Base-by-base conservation (phyloP, 2,797 vertebrate genomes). In the Gymnopithys bicolor region DNA sequence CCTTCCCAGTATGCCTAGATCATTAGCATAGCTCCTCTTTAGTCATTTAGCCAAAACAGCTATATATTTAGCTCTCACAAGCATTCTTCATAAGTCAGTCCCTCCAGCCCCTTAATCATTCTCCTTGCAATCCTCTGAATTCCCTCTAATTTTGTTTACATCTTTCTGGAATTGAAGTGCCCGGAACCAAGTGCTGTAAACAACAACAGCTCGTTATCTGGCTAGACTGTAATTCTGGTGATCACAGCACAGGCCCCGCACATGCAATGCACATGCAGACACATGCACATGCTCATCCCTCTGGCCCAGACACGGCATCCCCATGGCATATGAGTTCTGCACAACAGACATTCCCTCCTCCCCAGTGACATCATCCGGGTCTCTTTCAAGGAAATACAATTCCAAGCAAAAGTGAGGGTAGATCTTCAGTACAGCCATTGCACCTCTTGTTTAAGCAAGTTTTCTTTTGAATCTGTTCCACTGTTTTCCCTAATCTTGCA, bases 101-200 rank as follows among this genome's bases (percentile, higher is more conserved):
- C 95, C 92, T 95, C 93, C 94, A 95, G 82, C 95, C 94, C 94
- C 94, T 97, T 94, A 94, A 97, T 96, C 97, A 96, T 79, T 96
- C 96, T 96, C 95, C 90, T 96, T 97, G 94, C 94, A 95, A 93
- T 96, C 94, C 94, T 96, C 92, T 97, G 96, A 97, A 97, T 97
- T 96, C 94, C 90, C 91, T 97, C 94, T 96, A 97, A 96, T 97
- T 97, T 97, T 97, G 96, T 97, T 97, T 97, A 97, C 91, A 94
- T 96, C 86, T 95, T 95, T 97, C 84, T 94, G 95, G 94, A 97
- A 97, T 95, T 96, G 95, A 94, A 97, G 97, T 96, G 95, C 94
- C 96, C 96, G 68, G 96, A 96, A 95, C 93, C 88, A 88, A 94
- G 93, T 0, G 56, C 75, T 89, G 82, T 96, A 96, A 97, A 97